Conservation (phyloP, 2,113 vertebrate species). For the Proterorhinus semilunaris region DNA sequence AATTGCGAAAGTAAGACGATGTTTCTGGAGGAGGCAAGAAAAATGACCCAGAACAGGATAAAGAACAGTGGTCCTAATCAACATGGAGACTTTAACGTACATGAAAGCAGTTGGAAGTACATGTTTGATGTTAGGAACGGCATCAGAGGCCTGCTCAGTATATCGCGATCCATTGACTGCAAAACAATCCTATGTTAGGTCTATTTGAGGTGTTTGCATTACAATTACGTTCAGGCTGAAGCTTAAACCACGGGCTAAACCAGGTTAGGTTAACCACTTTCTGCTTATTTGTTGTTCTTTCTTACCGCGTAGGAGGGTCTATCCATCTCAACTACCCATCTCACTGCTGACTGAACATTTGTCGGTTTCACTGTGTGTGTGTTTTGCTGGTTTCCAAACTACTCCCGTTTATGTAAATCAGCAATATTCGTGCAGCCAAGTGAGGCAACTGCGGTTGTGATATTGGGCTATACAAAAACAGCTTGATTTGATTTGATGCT, state of each 20-base stretch:
- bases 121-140: neutral
- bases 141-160: neutral
- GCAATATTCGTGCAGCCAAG: too few relatives aligned
- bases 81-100: neutral
- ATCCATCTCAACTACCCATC: too few relatives aligned
- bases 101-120: neutral
- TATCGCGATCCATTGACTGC: neutral
- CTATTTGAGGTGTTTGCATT: neutral
- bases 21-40: too few relatives aligned
- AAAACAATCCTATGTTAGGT: neutral
- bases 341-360: too few relatives aligned
- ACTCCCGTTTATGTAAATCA: too few relatives aligned
- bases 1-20: too few relatives aligned
- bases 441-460: too few relatives aligned
- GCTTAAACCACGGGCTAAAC: slow-evolving; percentile 5
- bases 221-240: slow-evolving; percentile 5
- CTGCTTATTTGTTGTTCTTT: slow-evolving; percentile 27
- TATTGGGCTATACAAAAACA: too few relatives aligned
- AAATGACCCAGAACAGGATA: neutral
- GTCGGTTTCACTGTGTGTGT: too few relatives aligned
- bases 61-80: neutral
- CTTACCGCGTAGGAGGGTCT: too few relatives aligned
- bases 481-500: too few relatives aligned
- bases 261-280: slow-evolving; percentile 1
- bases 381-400: too few relatives aligned